Base-by-base conservation (phyloP, 2,888 invertebrate genomes). In the Nomada goodeniana region DNA sequence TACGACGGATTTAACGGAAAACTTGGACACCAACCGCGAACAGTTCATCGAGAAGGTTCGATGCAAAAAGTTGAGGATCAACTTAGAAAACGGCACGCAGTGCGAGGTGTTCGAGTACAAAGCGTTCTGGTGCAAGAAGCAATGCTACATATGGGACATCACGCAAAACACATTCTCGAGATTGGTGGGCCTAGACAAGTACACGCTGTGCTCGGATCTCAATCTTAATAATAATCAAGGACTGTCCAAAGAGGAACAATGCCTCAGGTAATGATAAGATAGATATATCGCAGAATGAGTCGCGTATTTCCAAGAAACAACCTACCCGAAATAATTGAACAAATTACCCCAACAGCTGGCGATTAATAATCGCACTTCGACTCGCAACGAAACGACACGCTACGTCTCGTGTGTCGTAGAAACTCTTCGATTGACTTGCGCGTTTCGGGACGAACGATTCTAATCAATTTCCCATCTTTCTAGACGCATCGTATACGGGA, bases 401-500 rank as follows among this genome's bases (percentile, higher is more conserved):
- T 7, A 36, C 7, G 7, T 36, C 5, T 36, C 36, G 5, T 36
- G 9, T 36, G 36, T 36, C 7, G 0, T 36, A 36, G 7, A 36
- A 36, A 36, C 7, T 0, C 36, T 7, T 36, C 36, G 47, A 47
- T 47, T 47, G 1, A 47, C 15, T 47, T 57, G 10, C 13, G n/a
- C 0, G 57, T 23, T 23, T 7, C n/a, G 53, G n/a, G 9, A 53
- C n/a, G n/a, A 11, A n/a, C 10, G 2, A 23, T 26, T 20, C 20
- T 13, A 57, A 23, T 23, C 13, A 26, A 26, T 65, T 79, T 81
- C 76, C 69, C 60, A 70, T 71, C 53, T 50, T 82, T 83, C 82
- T 93, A 97, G 97, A 89, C 95, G 96, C 68, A 95, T 96, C 89
- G 94, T 97, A 9, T 97, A 96, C 92, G 97, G 97, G 69, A 94